Evolutionary conservation across 2,888 invertebrate genomes (phyloP).

Genomic region (Dugesia japonica): DNA sequence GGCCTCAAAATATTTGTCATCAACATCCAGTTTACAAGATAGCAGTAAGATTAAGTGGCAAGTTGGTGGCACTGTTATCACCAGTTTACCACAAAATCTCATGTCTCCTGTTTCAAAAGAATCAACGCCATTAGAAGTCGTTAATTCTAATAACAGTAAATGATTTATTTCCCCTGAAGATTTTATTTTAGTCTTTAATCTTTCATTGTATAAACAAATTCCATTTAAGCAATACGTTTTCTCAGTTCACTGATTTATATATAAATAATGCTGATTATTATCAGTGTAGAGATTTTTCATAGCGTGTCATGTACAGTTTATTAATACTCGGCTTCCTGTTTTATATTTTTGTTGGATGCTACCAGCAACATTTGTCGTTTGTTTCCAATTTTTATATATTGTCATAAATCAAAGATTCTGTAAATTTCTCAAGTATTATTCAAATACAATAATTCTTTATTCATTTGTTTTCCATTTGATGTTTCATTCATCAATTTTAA

Average conservation of each 20-base stretch:
- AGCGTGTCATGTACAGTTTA: neutral
- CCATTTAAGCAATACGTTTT: neutral
- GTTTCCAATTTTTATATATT: neutral
- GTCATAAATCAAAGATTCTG: neutral
- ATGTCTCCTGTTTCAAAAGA: slow-evolving; percentile 10
- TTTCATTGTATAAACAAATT: neutral
- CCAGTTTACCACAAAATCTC: neutral
- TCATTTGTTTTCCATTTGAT: too few species aligned
- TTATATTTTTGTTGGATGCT: neutral
- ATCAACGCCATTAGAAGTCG: neutral
- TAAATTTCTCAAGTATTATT: neutral
- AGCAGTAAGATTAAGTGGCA: slow-evolving; percentile 20
- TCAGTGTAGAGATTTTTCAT: neutral
- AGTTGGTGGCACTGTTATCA: neutral
- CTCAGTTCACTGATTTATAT: neutral
- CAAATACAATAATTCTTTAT: too few species aligned
- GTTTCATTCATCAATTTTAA: too few species aligned
- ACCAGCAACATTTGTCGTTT: neutral
- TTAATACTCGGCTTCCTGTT: slow-evolving; percentile 10
- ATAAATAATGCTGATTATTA: neutral
- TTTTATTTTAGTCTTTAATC: neutral
- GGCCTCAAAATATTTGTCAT: neutral
- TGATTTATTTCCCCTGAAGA: neutral
- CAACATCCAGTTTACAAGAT: neutral
- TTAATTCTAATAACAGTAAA: neutral